phyloP scores from a whole-genome alignment of 1,140 invertebrate species.

The Papilio aristodemus region DNA sequence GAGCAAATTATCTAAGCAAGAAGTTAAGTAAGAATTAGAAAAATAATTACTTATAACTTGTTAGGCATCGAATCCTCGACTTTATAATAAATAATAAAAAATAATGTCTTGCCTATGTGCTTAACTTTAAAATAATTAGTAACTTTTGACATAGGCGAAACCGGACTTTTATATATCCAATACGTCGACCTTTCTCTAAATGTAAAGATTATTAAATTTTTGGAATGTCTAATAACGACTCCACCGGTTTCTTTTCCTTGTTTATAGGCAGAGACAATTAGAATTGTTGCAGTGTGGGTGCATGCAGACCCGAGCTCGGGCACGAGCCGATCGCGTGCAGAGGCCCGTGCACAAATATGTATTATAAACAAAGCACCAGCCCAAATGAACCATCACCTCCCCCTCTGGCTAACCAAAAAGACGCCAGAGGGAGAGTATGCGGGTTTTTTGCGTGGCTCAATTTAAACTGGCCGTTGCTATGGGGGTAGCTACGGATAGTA shows the following conservation, averaged over 20 bases:
- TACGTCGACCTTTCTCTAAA: neutral
- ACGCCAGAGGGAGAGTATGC: constrained; percentile 44
- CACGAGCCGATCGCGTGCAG: constrained; percentile 63
- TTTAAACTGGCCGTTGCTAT: constrained; percentile 49
- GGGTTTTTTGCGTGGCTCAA: constrained; percentile 56
- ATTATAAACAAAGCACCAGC: constrained; percentile 65
- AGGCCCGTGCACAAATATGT: constrained; percentile 77
- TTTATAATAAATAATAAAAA: too few relatives aligned
- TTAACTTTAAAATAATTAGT: too few relatives aligned
- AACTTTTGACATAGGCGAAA: too few relatives aligned
- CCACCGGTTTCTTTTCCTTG: constrained; percentile 29
- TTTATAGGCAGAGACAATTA: constrained; percentile 32
- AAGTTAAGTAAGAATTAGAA: too few relatives aligned
- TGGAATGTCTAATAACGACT: neutral
- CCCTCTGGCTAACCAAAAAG: constrained; percentile 50
- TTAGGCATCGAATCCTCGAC: too few relatives aligned
- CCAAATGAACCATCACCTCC: constrained; percentile 55
- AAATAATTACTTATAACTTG: too few relatives aligned
- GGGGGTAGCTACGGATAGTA: constrained; percentile 58
- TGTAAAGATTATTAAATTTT: neutral
- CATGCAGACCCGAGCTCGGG: constrained; percentile 62
- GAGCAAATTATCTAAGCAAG: too few relatives aligned
- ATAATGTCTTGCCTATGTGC: too few relatives aligned
- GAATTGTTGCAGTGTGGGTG: constrained; percentile 52
- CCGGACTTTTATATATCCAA: neutral